Base-by-base conservation (phyloP, 1,140 invertebrate species). In the Drosophila parabipectinata region DNA sequence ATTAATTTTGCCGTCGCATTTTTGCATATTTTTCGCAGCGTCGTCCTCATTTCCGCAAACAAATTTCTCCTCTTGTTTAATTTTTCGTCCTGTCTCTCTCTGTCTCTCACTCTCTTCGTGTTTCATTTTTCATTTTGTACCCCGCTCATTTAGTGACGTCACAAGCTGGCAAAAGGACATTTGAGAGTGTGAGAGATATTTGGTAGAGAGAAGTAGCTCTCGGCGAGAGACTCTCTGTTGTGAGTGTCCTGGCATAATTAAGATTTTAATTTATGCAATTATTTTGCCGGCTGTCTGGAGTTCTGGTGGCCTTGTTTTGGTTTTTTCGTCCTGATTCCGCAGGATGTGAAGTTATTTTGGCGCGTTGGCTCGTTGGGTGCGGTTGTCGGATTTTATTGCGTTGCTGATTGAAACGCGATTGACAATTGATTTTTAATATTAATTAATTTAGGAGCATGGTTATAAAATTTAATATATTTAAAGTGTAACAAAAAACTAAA, bases 221-320 rank as follows among this genome's bases (percentile, higher is more conserved):
- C 32, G 18, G 54, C 0, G 12, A 9, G 0, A 15, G 18, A 4
- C 66, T 76, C 62, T 59, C 55, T 76, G 61, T 61, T 68, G 56
- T 60, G 63, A 69, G 44, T 73, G 84, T 58, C 77, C 59, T 63
- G 68, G 76, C 79, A 88, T 88, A 90, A 90, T 90, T 90, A 90
- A 90, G 72, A 82, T 90, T 90, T 90, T 90, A 90, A 90, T 90
- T 90, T 90, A 90, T 90, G 87, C 87, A 90, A 90, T 90, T 90
- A 90, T 88, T 89, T 87, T 72, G 79, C 83, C 87, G 82, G 87
- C 79, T 90, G 75, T 56, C 39, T 30, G 79, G 47, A 61, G 75
- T 73, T 59, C 39, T 37, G 79, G 47, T 56, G 75, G 61, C 79
- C 79, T 77, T 87, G 51, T 58, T 56, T 64, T 74, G 67, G 9